phyloP scores from a whole-genome alignment of 2,113 vertebrate genomes.

The Odontophorus gujanensis region DNA sequence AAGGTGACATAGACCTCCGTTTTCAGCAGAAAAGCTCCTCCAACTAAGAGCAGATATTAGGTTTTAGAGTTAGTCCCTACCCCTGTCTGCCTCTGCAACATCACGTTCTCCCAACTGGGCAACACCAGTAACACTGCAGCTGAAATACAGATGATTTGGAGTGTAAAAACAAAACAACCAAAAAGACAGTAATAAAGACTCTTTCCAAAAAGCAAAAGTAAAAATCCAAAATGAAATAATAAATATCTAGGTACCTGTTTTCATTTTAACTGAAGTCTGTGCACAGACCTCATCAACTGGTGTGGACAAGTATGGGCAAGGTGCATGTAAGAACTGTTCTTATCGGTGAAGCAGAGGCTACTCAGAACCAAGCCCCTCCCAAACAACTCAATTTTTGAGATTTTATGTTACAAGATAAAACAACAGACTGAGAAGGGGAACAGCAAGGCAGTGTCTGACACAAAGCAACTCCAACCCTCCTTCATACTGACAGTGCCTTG shows the following conservation, averaged over 20 bases:
- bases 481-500: background rate
- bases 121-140: background rate
- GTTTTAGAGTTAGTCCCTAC: background rate
- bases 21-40: rapidly evolving
- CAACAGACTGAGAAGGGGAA: background rate
- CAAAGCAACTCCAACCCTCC: background rate
- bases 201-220: background rate
- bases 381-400: too few relatives aligned
- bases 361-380: background rate
- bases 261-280: background rate
- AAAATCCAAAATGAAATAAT: background rate
- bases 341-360: background rate
- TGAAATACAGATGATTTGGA: background rate
- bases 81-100: rapidly evolving
- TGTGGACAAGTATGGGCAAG: too few relatives aligned
- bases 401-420: background rate
- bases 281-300: background rate
- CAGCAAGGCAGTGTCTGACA: background rate
- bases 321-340: background rate
- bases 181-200: background rate
- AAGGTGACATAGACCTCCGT: background rate
- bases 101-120: rapidly evolving
- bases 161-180: background rate
- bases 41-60: background rate
- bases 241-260: background rate